Conservation (phyloP, 1,140 invertebrate species). For the Coenobita brevimanus region DNA sequence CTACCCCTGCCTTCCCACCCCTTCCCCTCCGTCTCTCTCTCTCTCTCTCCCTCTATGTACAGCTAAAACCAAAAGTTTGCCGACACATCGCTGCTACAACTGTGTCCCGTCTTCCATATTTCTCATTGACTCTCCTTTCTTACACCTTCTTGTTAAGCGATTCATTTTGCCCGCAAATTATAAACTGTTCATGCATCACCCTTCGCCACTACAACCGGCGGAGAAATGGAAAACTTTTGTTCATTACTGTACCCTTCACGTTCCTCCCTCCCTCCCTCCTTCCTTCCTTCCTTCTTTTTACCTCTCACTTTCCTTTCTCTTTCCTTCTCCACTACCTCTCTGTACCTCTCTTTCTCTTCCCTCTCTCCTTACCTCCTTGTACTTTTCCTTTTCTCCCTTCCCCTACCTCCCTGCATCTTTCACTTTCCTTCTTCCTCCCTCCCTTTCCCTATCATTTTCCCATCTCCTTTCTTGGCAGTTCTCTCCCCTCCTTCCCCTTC, state of each 20-base stretch:
- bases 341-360: too few species aligned
- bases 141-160: too few species aligned
- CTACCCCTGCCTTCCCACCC: too few species aligned
- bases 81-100: background rate
- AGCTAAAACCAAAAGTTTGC: background rate
- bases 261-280: background rate
- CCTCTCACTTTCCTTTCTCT: background rate
- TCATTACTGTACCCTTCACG: background rate
- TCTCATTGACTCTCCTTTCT: too few species aligned
- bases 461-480: too few species aligned
- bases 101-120: background rate
- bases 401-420: too few species aligned
- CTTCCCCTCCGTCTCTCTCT: slow-evolving; percentile 7
- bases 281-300: background rate
- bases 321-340: background rate
- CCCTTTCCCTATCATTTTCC: too few species aligned
- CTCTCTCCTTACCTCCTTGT: too few species aligned
- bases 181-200: background rate
- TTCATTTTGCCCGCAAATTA: background rate
- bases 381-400: too few species aligned
- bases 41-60: background rate
- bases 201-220: background rate
- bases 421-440: too few species aligned
- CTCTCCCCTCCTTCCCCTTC: too few species aligned
- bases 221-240: too few species aligned